A percentile compares a stretch with the other conserved stretches of the same genome.
These are phyloP conservation scores for Hydropsyche tenuis DNA, from an alignment of 1,140 invertebrate genomes.

Conservation along the genomic window DNA sequence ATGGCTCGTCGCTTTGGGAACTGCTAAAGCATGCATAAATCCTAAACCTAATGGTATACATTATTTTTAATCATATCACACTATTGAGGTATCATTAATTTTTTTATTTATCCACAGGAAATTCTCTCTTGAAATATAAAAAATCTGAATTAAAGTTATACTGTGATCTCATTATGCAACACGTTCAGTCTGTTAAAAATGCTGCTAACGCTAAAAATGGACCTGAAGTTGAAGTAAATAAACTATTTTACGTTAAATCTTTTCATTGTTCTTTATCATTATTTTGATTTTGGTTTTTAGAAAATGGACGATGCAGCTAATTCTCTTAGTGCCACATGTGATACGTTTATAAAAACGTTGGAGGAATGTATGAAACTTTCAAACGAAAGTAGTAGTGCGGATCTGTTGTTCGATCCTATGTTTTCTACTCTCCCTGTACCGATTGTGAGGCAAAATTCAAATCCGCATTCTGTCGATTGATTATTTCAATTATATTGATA, in stretches of 20 bases:
- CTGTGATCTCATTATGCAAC: conserved; percentile 84
- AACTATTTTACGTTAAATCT: conserved; percentile 2
- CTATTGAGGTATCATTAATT: too few relatives aligned
- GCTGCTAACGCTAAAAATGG: conserved; percentile 65
- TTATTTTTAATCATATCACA: background rate
- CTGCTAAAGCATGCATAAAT: conserved; percentile 77
- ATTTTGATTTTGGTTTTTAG: conserved; percentile 60
- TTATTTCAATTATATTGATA: background rate
- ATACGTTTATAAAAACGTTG: conserved; percentile 82
- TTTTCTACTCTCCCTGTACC: conserved; percentile 40
- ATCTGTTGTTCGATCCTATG: conserved; percentile 52
- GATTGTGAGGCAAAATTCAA: conserved; percentile 32
- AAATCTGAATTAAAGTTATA: conserved; percentile 81
- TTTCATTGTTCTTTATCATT: conserved; percentile 17
- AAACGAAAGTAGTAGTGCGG: conserved; percentile 58
- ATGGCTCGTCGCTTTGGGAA: conserved; percentile 82
- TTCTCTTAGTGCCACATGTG: conserved; percentile 78
- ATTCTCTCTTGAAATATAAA: conserved; percentile 66
- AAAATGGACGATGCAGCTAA: conserved; percentile 79
- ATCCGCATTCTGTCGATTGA: conserved; percentile 33
- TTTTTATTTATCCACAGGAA: conserved; percentile 6
- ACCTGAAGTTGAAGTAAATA: conserved; percentile 68
- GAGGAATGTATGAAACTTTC: conserved; percentile 80
- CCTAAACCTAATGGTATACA: conserved; percentile 42
- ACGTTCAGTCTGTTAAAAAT: conserved; percentile 79